phyloP scores from a whole-genome alignment of 2,797 vertebrate genomes.

The Bradypodion ventrale region DNA sequence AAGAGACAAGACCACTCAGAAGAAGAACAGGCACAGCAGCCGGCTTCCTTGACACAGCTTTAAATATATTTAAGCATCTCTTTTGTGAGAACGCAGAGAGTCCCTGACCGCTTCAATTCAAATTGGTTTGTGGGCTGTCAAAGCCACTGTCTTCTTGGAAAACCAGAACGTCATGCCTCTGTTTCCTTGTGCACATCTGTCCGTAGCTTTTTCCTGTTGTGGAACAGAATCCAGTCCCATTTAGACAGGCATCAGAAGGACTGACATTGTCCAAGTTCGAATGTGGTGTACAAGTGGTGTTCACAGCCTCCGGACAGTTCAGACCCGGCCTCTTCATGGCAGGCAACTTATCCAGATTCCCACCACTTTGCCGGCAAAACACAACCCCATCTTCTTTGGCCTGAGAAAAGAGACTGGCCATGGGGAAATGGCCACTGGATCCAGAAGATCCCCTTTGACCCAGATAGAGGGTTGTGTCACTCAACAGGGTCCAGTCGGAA shows the following conservation, averaged over 20 bases:
- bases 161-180: not conserved
- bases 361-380: constrained; percentile 38
- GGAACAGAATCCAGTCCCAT: not conserved
- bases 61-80: constrained; percentile 45
- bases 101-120: constrained; percentile 39
- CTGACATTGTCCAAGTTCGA: constrained; percentile 22
- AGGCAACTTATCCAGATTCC: constrained; percentile 32
- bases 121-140: constrained; percentile 59
- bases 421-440: constrained; percentile 43
- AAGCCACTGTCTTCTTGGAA: constrained; percentile 71
- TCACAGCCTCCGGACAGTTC: constrained; percentile 26
- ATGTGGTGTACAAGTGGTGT: constrained; percentile 7
- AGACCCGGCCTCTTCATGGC: constrained; percentile 39
- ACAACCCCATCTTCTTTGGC: constrained; percentile 35
- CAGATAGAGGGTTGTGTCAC: constrained; percentile 23
- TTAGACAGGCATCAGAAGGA: constrained; percentile 22
- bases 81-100: constrained; percentile 19
- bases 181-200: constrained; percentile 53
- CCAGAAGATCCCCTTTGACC: constrained; percentile 27
- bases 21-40: constrained; percentile 26
- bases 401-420: constrained; percentile 40
- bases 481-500: constrained; percentile 74
- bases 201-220: constrained; percentile 37
- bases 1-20: constrained; percentile 27
- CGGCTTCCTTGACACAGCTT: constrained; percentile 24